Evolutionary conservation across 1,140 invertebrate genomes (phyloP), one percentile per base, ranked within the genome.

Genomic region (Ostrea edulis): DNA sequence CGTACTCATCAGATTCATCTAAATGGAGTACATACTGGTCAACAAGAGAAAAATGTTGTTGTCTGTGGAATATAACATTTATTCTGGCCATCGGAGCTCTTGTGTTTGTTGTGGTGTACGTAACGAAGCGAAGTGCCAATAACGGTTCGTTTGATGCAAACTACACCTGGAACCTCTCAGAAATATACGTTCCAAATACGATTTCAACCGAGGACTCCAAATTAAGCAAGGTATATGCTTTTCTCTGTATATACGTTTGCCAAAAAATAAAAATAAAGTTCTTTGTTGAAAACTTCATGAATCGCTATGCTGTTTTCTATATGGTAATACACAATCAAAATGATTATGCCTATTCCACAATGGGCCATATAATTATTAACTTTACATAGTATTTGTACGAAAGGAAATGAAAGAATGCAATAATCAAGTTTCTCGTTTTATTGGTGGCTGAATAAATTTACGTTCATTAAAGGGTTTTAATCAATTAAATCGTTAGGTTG

Each of bases 11-110:
- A n/a, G 86, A 87, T 68, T 62, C 58, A 3, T 85, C 83, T 9
- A 85, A 85, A 14, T 87, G 86, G 86, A 81, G 86, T n/a, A 20
- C 77, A 62, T 83, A 65, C 25, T 87, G 86, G 86, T 82, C 86
- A 20, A 44, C 25, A 51, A 62, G 86, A 62, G 86, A 87, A 35
- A 87, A 87, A 62, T 87, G 86, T 87, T 87, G 77, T 22, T 87
- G 86, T 65, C 20, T 87, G 4, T 87, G 86, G 86, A 87, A 87
- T n/a, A 58, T 87, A 12, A 52, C 58, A 55, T 68, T 85, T 29
- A 29, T 85, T 12, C 29, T 68, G 58, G 68, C 84, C 3, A 52
- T 54, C 12, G 53, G 52, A 22, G 84, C n/a, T 22, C 62, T 68
- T 4, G 35, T 68, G 20, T 62, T 68, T 58, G 84, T 85, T 22